Percentiles rank a stretch among this genome's conserved stretches.
Evolutionary conservation across 2,888 invertebrate species (phyloP).

Genomic region (Macrosiphum euphorbiae): DNA sequence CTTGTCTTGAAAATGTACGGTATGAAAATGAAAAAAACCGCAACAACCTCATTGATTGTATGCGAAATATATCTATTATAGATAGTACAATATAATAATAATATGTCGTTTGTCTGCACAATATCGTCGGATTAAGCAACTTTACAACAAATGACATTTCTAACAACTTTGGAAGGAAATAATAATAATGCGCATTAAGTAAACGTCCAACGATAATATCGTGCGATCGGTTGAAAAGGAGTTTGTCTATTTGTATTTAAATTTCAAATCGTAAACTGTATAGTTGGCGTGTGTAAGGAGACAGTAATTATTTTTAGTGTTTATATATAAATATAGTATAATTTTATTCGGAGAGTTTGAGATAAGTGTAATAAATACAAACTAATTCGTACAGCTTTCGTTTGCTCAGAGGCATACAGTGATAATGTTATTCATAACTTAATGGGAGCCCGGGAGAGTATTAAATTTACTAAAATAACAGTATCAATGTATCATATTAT

Average conservation of each 20-base stretch:
- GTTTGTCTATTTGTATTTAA: background rate
- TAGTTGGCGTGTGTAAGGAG: background rate
- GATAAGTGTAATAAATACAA: constrained; percentile 54
- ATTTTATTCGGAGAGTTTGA: background rate
- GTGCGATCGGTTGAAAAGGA: background rate
- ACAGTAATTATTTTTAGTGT: constrained; percentile 22
- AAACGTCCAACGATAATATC: background rate
- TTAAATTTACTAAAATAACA: constrained; percentile 54
- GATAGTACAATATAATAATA: background rate
- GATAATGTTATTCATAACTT: constrained; percentile 60
- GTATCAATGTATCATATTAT: constrained; percentile 27
- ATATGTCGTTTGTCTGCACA: background rate
- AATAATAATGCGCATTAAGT: background rate
- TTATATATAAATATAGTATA: background rate
- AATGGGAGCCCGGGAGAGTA: constrained; percentile 52
- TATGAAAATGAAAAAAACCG: background rate
- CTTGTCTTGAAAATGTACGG: background rate
- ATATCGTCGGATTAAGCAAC: background rate
- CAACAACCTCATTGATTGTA: background rate
- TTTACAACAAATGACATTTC: background rate
- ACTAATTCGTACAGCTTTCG: constrained; percentile 37
- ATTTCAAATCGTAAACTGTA: background rate
- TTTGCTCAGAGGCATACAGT: constrained; percentile 31
- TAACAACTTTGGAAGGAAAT: background rate
- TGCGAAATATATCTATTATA: background rate